These are phyloP conservation scores for Zaprionus africanus DNA, from an alignment of 1,140 invertebrate species.

Conservation along the genomic window DNA sequence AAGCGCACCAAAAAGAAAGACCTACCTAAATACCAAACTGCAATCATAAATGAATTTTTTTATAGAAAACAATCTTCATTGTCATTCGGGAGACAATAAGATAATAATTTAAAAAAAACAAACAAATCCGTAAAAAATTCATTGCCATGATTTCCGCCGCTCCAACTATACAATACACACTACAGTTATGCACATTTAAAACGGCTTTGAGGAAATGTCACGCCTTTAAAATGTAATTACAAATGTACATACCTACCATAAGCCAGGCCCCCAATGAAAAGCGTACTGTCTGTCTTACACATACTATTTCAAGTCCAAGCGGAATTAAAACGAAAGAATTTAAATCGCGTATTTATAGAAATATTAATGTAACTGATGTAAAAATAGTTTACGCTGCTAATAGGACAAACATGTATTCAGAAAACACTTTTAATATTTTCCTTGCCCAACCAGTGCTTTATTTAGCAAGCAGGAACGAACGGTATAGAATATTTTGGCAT, in stretches of 20 bases:
- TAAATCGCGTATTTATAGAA: constrained; percentile 18
- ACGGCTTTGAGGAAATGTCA: constrained; percentile 55
- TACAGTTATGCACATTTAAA: constrained; percentile 54
- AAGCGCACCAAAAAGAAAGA: constrained; percentile 5
- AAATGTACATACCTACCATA: constrained; percentile 25
- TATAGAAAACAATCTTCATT: constrained; percentile 41
- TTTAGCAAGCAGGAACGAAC: not conserved
- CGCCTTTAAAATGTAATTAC: constrained; percentile 63
- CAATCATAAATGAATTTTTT: constrained; percentile 25
- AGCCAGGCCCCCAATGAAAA: constrained; percentile 34
- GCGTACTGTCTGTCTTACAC: not conserved
- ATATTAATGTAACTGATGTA: constrained; percentile 18
- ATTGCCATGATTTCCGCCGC: constrained; percentile 77
- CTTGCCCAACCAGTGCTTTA: not conserved
- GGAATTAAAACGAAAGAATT: constrained; percentile 14
- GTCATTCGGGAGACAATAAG: constrained; percentile 60
- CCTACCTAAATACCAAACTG: constrained; percentile 6
- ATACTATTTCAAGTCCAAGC: not conserved
- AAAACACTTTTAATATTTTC: not conserved
- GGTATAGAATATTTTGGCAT: constrained; percentile 3
- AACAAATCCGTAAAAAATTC: constrained; percentile 76
- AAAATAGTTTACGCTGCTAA: not conserved
- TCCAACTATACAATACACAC: constrained; percentile 58
- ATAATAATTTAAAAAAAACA: constrained; percentile 58
- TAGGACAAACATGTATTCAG: not conserved